These are phyloP conservation scores for Seriola dumerili DNA, from an alignment of 2,113 vertebrate genomes.

Conservation along the genomic window DNA sequence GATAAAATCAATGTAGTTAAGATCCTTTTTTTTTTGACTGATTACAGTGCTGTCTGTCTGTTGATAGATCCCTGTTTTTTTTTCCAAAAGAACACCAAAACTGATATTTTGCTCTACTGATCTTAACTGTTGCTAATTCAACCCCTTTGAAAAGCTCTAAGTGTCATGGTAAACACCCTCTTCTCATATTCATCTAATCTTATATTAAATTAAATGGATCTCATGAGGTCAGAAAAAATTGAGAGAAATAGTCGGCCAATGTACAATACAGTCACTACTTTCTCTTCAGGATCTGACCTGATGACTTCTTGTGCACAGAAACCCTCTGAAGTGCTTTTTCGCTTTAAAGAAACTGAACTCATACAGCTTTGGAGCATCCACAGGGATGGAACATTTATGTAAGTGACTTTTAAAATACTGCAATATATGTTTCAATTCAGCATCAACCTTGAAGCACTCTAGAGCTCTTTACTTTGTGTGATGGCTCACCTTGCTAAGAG, in stretches of 20 bases:
- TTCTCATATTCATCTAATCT: not conserved
- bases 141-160: not conserved
- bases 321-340: constrained; percentile 7
- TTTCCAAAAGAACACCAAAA: too few relatives aligned
- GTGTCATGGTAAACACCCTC: not conserved
- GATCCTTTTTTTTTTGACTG: not conserved
- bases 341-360: constrained; percentile 23
- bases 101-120: not conserved
- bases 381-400: constrained; percentile 37
- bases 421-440: constrained; percentile 53
- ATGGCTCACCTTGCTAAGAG: constrained; percentile 69
- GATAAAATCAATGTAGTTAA: not conserved
- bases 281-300: not conserved
- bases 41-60: not conserved
- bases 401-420: constrained; percentile 59
- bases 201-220: not conserved
- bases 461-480: constrained; percentile 52
- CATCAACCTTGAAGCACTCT: constrained; percentile 59
- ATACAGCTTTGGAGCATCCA: constrained; percentile 24
- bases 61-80: too few relatives aligned
- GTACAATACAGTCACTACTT: not conserved
- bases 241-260: not conserved
- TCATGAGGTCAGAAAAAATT: not conserved
- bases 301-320: not conserved
- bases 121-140: not conserved